These are phyloP conservation scores for Cirrhinus mrigala DNA, from an alignment of 2,797 vertebrate genomes.

Conservation along the genomic window DNA sequence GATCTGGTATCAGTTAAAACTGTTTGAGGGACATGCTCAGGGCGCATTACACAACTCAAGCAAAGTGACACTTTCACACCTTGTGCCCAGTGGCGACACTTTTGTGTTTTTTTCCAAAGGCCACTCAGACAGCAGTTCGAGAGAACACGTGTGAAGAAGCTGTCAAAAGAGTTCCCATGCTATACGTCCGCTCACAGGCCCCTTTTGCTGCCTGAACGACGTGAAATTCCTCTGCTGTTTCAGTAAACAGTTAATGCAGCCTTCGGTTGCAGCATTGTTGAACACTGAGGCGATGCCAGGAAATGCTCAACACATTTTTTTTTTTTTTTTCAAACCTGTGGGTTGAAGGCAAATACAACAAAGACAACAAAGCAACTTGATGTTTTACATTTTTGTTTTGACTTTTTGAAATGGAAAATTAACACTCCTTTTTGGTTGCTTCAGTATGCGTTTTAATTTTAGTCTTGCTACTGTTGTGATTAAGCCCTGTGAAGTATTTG, in stretches of 20 bases:
- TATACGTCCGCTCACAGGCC: background rate
- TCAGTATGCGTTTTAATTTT: background rate
- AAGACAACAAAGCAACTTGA: background rate
- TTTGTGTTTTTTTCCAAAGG: constrained; percentile 1
- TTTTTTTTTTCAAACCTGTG: constrained; percentile 43
- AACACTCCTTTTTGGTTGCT: background rate
- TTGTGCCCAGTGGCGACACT: constrained; percentile 23
- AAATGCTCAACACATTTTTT: constrained; percentile 40
- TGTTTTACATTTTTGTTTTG: background rate
- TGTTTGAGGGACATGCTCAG: background rate
- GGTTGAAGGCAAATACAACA: constrained; percentile 1
- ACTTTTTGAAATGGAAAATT: constrained; percentile 16
- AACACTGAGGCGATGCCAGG: constrained; percentile 48
- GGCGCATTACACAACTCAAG: background rate
- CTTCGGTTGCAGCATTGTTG: constrained; percentile 29
- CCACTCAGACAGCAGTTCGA: background rate
- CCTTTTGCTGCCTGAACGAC: constrained; percentile 22
- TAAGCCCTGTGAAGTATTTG: background rate
- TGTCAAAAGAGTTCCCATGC: constrained; percentile 56
- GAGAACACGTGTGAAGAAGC: constrained; percentile 43
- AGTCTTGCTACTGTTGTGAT: background rate
- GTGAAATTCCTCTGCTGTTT: constrained; percentile 49
- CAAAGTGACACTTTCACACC: constrained; percentile 49
- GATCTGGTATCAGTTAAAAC: constrained; percentile 14
- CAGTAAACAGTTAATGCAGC: constrained; percentile 37